Conservation (phyloP, 2,797 vertebrate genomes). For the Synaphobranchus kaupii region DNA sequence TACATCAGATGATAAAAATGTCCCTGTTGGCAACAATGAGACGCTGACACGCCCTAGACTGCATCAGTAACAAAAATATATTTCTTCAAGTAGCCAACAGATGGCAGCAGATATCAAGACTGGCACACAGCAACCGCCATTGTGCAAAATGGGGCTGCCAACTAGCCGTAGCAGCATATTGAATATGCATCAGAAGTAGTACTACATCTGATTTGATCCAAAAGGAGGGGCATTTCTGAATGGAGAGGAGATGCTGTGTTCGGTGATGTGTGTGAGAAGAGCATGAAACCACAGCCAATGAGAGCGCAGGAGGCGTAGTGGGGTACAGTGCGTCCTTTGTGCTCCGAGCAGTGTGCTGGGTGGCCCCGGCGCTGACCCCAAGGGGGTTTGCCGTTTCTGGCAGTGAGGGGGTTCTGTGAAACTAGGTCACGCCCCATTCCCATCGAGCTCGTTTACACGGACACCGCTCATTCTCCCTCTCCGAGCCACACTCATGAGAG, state of each 20-base stretch:
- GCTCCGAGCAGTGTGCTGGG: not conserved
- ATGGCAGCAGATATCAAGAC: constrained; percentile 38
- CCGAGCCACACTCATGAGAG: not conserved
- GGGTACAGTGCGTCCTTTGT: constrained; percentile 14
- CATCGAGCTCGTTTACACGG: not conserved
- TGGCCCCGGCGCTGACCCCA: not conserved
- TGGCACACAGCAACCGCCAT: constrained; percentile 21
- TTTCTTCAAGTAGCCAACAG: constrained; percentile 42
- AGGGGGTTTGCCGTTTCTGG: not conserved
- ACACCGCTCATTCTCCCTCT: not conserved
- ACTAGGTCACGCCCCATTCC: not conserved
- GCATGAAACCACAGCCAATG: not conserved
- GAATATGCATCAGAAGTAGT: not conserved
- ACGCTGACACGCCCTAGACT: not conserved
- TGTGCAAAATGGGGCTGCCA: constrained; percentile 17
- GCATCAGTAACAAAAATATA: not conserved
- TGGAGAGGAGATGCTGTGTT: not conserved
- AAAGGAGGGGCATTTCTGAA: constrained; percentile 4
- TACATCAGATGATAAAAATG: not conserved
- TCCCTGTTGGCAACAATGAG: not conserved
- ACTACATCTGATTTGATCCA: not conserved
- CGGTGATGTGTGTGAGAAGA: not conserved
- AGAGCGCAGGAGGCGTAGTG: not conserved
- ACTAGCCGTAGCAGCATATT: not conserved
- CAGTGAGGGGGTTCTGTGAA: not conserved